A percentile compares a stretch with the other conserved stretches of the same genome.
Evolutionary conservation across 2,113 vertebrate genomes (phyloP).

Genomic region (Platanista minor): DNA sequence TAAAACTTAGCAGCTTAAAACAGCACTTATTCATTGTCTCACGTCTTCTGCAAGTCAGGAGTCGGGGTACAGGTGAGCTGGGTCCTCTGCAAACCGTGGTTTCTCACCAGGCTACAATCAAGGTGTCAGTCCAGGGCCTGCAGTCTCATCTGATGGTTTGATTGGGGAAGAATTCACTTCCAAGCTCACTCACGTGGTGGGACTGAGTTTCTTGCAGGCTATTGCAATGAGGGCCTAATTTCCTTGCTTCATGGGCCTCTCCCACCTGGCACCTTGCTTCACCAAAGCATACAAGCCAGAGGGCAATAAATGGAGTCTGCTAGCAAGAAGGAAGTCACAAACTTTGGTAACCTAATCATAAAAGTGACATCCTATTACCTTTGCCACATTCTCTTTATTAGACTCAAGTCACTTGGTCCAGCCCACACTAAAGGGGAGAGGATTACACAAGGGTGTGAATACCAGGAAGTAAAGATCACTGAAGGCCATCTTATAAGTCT

Average conservation of each 20-base stretch:
- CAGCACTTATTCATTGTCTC: background rate
- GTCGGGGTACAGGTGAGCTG: background rate
- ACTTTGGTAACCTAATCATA: background rate
- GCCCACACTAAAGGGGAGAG: background rate
- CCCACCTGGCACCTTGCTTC: background rate
- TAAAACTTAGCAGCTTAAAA: background rate
- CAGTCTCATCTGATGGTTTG: background rate
- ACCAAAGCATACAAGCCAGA: background rate
- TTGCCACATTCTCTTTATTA: background rate
- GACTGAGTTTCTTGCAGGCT: background rate
- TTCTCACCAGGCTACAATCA: background rate
- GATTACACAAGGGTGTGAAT: background rate
- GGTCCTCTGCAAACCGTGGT: background rate
- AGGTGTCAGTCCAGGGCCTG: background rate
- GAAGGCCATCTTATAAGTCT: background rate
- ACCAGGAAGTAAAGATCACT: background rate
- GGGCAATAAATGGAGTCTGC: background rate
- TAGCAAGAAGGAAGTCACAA: background rate
- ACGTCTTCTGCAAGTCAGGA: background rate
- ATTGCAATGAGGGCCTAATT: background rate
- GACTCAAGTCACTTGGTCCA: background rate
- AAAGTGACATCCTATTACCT: background rate
- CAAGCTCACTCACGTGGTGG: background rate
- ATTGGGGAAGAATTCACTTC: background rate
- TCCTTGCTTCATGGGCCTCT: background rate